Conservation (phyloP, 2,797 vertebrate species). For the Pantherophis vulpinus region DNA sequence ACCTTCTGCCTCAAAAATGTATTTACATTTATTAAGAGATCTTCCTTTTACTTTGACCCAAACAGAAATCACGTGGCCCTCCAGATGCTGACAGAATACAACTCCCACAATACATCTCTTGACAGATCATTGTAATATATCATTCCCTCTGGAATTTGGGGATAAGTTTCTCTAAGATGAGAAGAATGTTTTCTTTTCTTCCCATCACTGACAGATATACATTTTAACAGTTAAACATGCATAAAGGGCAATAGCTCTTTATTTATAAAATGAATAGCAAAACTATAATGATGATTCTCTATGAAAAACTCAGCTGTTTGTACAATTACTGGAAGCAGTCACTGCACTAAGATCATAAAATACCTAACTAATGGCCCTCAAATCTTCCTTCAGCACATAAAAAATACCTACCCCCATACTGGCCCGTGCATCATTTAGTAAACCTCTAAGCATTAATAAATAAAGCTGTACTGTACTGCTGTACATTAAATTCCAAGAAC, state of each 20-base stretch:
- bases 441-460: not conserved
- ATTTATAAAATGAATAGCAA: not conserved
- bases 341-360: not conserved
- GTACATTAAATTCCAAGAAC: not conserved
- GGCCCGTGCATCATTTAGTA: not conserved
- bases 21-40: not conserved
- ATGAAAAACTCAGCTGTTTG: not conserved
- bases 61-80: not conserved
- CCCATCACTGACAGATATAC: not conserved
- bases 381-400: not conserved
- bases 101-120: not conserved
- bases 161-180: not conserved
- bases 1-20: not conserved
- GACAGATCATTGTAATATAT: not conserved
- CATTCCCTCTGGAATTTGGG: not conserved
- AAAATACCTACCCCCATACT: not conserved
- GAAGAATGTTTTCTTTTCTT: not conserved
- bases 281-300: not conserved
- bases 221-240: not conserved
- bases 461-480: not conserved
- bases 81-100: not conserved
- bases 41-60: not conserved
- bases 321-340: not conserved
- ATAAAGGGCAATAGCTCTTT: not conserved
- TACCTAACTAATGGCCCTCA: not conserved